Conservation (phyloP, 2,797 vertebrate genomes). For the Labeo calbasu region DNA sequence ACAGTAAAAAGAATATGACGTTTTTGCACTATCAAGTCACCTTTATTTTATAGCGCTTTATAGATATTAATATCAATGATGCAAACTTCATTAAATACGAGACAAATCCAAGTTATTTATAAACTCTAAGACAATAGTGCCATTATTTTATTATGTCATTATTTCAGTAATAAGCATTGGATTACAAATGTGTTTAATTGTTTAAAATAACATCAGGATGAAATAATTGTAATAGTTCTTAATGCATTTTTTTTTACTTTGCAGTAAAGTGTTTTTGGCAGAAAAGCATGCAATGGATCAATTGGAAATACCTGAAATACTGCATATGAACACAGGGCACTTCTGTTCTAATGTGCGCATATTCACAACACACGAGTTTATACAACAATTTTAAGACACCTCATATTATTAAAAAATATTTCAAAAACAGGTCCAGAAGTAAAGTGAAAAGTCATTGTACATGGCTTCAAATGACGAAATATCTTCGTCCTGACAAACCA, state of each 20-base stretch:
- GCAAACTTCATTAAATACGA: not conserved
- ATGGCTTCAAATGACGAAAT: constrained; percentile 29
- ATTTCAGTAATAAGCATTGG: not conserved
- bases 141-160: not conserved
- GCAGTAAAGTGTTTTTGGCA: not conserved
- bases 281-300: not conserved
- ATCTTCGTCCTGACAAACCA: constrained; percentile 10
- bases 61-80: not conserved
- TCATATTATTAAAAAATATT: not conserved
- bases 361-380: not conserved
- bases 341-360: not conserved
- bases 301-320: not conserved
- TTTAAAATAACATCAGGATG: not conserved
- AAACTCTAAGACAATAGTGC: not conserved
- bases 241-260: not conserved
- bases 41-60: not conserved
- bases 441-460: not conserved
- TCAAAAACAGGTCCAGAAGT: not conserved
- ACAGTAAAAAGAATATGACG: not conserved
- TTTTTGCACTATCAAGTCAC: not conserved
- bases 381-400: not conserved
- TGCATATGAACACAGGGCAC: not conserved
- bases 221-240: not conserved
- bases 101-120: not conserved
- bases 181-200: not conserved